A percentile compares a stretch with the other conserved stretches of the same genome.
phyloP scores from a whole-genome alignment of 2,797 vertebrate species.

The Rhynchonycteris naso region DNA sequence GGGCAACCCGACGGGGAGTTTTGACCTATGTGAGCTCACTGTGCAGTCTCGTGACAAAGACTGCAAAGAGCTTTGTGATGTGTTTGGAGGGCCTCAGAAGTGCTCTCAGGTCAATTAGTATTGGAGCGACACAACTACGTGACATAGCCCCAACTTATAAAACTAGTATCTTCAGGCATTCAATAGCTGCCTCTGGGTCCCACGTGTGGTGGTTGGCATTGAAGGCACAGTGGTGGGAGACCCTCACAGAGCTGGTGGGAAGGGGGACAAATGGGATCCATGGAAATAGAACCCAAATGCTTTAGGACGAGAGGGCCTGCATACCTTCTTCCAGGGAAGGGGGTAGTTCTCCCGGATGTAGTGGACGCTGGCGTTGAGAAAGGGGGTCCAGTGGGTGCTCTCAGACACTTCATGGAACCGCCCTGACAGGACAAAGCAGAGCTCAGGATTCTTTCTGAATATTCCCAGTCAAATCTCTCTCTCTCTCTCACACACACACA shows the following conservation, averaged over 20 bases:
- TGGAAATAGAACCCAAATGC: no score
- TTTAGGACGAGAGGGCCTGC: not conserved
- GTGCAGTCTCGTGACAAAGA: not conserved
- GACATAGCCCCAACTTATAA: not conserved
- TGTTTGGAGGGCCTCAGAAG: not conserved
- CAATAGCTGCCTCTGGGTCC: not conserved
- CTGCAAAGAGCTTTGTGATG: not conserved
- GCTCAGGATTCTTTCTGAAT: not conserved
- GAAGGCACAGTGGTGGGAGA: rapidly evolving
- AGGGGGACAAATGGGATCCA: rapidly evolving
- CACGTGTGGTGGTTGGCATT: not conserved
- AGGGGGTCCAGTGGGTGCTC: constrained; percentile 89
- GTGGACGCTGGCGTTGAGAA: constrained; percentile 85
- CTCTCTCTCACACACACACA: no score
- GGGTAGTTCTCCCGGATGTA: constrained; percentile 86
- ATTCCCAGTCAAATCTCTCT: not conserved
- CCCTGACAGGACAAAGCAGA: constrained; percentile 77
- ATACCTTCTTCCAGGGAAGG: constrained; percentile 87
- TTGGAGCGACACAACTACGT: not conserved
- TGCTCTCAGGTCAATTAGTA: not conserved
- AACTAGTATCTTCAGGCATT: not conserved
- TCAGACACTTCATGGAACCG: constrained; percentile 86
- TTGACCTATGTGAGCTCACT: not conserved
- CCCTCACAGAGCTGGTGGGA: not conserved
- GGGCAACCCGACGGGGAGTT: not conserved